Conservation (phyloP, 2,888 invertebrate genomes). For the Microctonus aethiopoides region DNA sequence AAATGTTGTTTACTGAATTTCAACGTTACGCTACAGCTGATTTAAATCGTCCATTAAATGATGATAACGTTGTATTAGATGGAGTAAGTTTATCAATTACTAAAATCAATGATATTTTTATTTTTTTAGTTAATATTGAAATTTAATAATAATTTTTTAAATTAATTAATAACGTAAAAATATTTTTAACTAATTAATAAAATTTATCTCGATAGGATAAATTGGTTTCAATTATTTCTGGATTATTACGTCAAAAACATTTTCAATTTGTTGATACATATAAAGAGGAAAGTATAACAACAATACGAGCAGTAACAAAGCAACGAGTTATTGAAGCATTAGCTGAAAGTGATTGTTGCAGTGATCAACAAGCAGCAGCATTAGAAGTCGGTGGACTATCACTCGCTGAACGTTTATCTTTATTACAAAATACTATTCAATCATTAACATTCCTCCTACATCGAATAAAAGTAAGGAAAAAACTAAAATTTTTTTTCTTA, state of each 20-base stretch:
- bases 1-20: conserved; percentile 96
- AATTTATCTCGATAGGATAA: conserved; percentile 86
- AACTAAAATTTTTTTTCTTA: conserved; percentile 63
- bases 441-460: conserved; percentile 70
- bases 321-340: conserved; percentile 86
- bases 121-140: background rate
- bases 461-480: conserved; percentile 66
- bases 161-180: no score
- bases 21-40: conserved; percentile 91
- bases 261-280: conserved; percentile 89
- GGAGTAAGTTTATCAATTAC: conserved; percentile 68
- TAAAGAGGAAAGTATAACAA: conserved; percentile 89
- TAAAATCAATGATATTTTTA: no score
- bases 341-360: conserved; percentile 71
- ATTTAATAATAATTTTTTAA: background rate
- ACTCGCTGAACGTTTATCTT: conserved; percentile 70
- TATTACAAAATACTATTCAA: conserved; percentile 70
- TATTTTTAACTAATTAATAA: no score
- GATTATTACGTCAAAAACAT: conserved; percentile 87
- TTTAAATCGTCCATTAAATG: conserved; percentile 83
- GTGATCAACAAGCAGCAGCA: conserved; percentile 70
- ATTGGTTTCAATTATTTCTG: conserved; percentile 88
- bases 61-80: conserved; percentile 74
- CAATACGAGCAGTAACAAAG: conserved; percentile 89
- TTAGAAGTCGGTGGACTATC: conserved; percentile 63